Evolutionary conservation across 2,888 invertebrate genomes (phyloP), one percentile per base, ranked within the genome.

Genomic region (Serripes groenlandicus): DNA sequence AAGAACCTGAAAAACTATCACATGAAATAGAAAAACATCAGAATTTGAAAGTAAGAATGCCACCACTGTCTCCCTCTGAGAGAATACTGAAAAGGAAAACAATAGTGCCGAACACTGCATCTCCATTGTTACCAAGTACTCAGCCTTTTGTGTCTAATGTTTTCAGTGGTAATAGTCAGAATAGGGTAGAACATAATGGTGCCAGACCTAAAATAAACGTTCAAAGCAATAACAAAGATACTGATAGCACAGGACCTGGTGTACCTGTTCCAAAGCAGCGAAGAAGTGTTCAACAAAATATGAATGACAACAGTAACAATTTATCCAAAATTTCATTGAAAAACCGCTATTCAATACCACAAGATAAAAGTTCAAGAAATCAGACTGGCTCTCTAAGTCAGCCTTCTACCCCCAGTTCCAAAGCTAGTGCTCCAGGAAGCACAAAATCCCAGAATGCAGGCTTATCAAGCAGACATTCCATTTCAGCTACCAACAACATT

Each of bases 31-130:
- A 71, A 54, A 52, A 18, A n/a, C 54, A n/a, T 4, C 58, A 21
- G 30, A 70, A 64, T 66, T 28, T 75, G 32, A 74, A 34, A 21
- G 60, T 75, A 15, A 70, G 78, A 15, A 54, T 58, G 3, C 66
- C 78, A 9, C 75, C 75, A n/a, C 28, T 78, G 26, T 82, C 82
- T 5, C 71, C 82, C 28, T 75, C 78, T n/a, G 78, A 78, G 30
- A 66, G 75, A 71, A 82, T 82, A 28, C 68, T 82, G 23, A 75
- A 72, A 58, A 52, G 72, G 37, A 71, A 75, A 35, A 58, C 34
- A 15, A 4, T 37, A 37, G 4, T 23, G 15, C 54, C 34, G 35
- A 56, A 15, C 1, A 58, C 26, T 4, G 37, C 34, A 23, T 21
- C 66, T 30, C 3, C 7, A 4, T 28, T 28, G 21, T 28, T 30